These are phyloP conservation scores for Castor canadensis DNA, from an alignment of 2,113 vertebrate species.

Conservation along the genomic window DNA sequence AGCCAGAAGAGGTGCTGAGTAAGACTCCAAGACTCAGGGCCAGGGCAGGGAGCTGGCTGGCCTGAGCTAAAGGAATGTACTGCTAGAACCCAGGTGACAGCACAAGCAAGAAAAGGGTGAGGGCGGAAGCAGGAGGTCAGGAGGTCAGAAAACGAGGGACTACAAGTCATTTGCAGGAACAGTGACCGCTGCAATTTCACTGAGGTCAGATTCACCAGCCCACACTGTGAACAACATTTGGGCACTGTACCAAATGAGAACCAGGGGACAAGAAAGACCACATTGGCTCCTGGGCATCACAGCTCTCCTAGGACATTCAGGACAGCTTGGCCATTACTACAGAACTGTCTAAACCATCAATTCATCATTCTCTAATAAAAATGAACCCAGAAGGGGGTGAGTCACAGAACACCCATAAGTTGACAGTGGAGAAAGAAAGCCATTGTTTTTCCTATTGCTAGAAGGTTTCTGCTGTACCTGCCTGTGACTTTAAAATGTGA, in stretches of 20 bases:
- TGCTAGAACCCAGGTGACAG: no score
- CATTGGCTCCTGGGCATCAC: fast-evolving
- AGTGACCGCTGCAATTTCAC: no score
- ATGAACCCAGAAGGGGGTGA: background rate
- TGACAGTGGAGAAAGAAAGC: background rate
- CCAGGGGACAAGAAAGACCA: fast-evolving
- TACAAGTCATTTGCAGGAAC: no score
- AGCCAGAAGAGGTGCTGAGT: background rate
- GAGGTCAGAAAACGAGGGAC: no score
- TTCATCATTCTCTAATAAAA: background rate
- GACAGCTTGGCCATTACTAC: fast-evolving
- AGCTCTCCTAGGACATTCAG: background rate
- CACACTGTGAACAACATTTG: no score
- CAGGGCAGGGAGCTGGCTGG: no score
- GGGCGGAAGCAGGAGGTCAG: no score
- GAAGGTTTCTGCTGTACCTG: constrained; percentile 59
- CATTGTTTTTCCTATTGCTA: constrained; percentile 17
- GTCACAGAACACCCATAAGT: background rate
- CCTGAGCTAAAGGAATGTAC: background rate
- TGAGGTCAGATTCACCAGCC: no score
- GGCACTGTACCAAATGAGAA: no score
- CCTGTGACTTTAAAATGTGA: constrained; percentile 6
- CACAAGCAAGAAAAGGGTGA: no score
- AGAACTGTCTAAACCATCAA: no score
- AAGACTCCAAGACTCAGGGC: background rate